These are phyloP conservation scores for Muraenolepis orangiensis DNA, from an alignment of 2,797 vertebrate genomes.

Conservation along the genomic window DNA sequence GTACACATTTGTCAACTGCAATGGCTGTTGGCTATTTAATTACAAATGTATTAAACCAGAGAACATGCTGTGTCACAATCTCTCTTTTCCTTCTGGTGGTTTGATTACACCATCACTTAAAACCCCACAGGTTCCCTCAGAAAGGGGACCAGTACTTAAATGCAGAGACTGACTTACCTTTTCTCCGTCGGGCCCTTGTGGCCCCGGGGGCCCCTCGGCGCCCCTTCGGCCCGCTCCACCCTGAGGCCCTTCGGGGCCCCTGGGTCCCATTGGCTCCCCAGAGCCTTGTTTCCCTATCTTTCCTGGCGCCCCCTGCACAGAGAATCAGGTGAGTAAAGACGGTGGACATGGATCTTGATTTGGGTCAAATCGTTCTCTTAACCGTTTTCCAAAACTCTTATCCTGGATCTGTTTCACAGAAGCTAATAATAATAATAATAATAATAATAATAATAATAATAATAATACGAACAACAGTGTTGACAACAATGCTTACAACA, in stretches of 20 bases:
- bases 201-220: conserved; percentile 43
- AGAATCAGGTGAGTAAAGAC: not conserved
- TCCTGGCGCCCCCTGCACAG: conserved; percentile 56
- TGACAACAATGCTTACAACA: not conserved
- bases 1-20: not conserved
- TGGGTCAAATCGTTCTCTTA: not conserved
- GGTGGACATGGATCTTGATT: not conserved
- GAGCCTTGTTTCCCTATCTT: conserved; percentile 45
- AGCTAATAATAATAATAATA: not conserved
- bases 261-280: conserved; percentile 38
- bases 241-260: conserved; percentile 33
- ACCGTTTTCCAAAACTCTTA: not conserved
- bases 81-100: not conserved
- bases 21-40: not conserved
- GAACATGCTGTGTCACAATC: not conserved
- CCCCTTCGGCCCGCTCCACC: conserved; percentile 61
- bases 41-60: not conserved
- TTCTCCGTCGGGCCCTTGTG: conserved; percentile 52
- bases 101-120: not conserved
- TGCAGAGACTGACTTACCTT: conserved; percentile 46
- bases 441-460: too few species aligned
- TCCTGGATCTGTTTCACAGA: not conserved
- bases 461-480: not conserved
- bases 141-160: not conserved
- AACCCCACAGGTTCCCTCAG: too few species aligned